A percentile compares a stretch with the other conserved stretches of the same genome.
Evolutionary conservation across 2,797 vertebrate species (phyloP).

Genomic region (Sparus aurata): DNA sequence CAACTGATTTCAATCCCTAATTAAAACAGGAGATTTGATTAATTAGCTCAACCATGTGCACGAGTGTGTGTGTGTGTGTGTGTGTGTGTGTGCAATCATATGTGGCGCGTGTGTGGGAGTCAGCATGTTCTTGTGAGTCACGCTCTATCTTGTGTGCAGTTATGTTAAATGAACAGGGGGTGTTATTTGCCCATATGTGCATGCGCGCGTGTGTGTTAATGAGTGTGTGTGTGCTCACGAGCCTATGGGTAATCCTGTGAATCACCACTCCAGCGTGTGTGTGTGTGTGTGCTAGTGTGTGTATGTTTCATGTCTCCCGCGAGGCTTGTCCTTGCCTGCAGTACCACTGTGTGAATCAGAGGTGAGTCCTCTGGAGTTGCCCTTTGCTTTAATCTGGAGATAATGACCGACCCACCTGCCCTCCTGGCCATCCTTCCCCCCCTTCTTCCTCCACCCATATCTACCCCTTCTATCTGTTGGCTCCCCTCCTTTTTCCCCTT

Average conservation of each 20-base stretch:
- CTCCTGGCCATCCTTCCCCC: constrained; percentile 39
- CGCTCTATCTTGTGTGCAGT: constrained; percentile 58
- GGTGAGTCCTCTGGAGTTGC: constrained; percentile 80
- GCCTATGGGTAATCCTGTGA: constrained; percentile 74
- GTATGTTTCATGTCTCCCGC: constrained; percentile 67
- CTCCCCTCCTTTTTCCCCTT: constrained; percentile 3
- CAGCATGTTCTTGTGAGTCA: constrained; percentile 67
- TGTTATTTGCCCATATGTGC: constrained; percentile 46
- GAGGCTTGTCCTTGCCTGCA: constrained; percentile 81
- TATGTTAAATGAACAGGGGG: constrained; percentile 66
- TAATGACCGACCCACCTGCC: constrained; percentile 82
- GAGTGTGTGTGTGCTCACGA: constrained; percentile 48
- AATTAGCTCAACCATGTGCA: constrained; percentile 74
- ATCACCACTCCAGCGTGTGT: constrained; percentile 58
- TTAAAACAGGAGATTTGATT: constrained; percentile 85
- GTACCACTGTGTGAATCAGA: constrained; percentile 80
- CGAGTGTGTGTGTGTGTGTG: constrained; percentile 13
- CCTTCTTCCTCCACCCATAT: background rate
- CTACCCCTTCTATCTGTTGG: constrained; percentile 30
- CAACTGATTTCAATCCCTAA: constrained; percentile 85
- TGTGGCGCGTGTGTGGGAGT: constrained; percentile 67
- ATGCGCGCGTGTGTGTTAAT: constrained; percentile 34
- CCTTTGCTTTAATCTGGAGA: constrained; percentile 80
- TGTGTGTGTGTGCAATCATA: constrained; percentile 35
- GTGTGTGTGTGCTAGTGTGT: constrained; percentile 42